These are phyloP conservation scores for Cremastinae sp. DNA, from an alignment of 2,888 invertebrate species.

Conservation along the genomic window DNA sequence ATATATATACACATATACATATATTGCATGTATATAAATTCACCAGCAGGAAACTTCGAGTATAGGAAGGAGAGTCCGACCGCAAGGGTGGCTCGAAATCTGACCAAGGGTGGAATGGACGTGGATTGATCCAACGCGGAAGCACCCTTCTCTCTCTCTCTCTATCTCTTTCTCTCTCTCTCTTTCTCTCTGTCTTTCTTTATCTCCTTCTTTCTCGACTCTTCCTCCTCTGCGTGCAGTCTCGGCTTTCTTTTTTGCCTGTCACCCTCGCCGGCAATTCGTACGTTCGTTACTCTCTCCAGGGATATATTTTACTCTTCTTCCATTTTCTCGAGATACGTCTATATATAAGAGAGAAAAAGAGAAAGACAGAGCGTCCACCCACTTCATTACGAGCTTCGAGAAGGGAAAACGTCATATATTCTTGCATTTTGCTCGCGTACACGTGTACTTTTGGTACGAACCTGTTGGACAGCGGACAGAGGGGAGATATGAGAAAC, in stretches of 20 bases:
- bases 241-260: conserved; percentile 28
- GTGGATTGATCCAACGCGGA: conserved; percentile 72
- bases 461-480: conserved; percentile 50
- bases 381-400: conserved; percentile 76
- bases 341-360: conserved; percentile 23
- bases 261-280: conserved; percentile 50
- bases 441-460: conserved; percentile 5
- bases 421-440: background rate
- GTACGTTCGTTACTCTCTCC: conserved; percentile 56
- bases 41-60: too few relatives aligned
- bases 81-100: conserved; percentile 62
- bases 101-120: conserved; percentile 65
- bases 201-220: conserved; percentile 25
- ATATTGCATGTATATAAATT: too few relatives aligned
- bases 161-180: too few relatives aligned
- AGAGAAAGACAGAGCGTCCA: conserved; percentile 65
- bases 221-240: conserved; percentile 19
- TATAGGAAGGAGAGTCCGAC: conserved; percentile 39
- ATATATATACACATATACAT: conserved; percentile 5
- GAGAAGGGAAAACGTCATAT: conserved; percentile 31
- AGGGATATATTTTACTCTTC: conserved; percentile 60
- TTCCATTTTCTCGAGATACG: background rate
- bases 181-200: too few relatives aligned
- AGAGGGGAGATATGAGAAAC: conserved; percentile 38
- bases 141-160: conserved; percentile 34